Base-by-base conservation (phyloP, 1,140 invertebrate species). In the Anagrus nilaparvatae region DNA sequence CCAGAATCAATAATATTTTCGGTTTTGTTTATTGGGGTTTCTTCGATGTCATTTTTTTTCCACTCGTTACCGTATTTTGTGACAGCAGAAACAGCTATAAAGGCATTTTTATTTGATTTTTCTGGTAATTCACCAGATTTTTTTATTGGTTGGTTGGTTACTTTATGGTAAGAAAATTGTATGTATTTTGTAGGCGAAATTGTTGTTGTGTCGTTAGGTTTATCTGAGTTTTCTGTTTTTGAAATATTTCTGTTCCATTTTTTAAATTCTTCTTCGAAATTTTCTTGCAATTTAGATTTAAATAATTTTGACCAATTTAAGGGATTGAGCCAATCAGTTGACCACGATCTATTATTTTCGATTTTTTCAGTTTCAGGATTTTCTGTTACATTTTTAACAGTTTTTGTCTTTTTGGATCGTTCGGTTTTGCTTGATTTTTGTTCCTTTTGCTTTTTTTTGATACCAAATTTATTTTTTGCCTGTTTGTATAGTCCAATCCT, bases 161-260 rank as follows among this genome's bases (percentile, higher is more conserved):
- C 58, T 28, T 57, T 58, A 43, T 66, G 61, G 19, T 66, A 66
- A 0, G 58, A 56, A 38, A 66, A 66, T 34, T 64, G 60, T 29
- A 63, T 63, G 60, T 60, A 66, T 30, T 62, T 64, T 8, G 49
- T 37, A 0, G 59, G 54, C 58, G 58, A 61, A 12, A 51, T 55
- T 27, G 24, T 27, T 27, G 24, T 27, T 27, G 12, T 12, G 6
- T 12, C 6, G 33, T 34, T 34, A 43, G 3, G 19, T 23, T 3
- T 12, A 18, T 0, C 50, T 48, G 54, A 52, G n/a, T 46, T 47
- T 2, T 47, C 33, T 0, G 52, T 24, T 13, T 60, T 55, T 32
- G 34, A 21, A 36, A 16, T 33, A 38, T 9, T 56, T 56, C 58
- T 56, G 59, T 9, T 60, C 50, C n/a, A 18, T 7, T 12, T 7